Conservation (phyloP, 2,113 vertebrate genomes). For the Ia io region DNA sequence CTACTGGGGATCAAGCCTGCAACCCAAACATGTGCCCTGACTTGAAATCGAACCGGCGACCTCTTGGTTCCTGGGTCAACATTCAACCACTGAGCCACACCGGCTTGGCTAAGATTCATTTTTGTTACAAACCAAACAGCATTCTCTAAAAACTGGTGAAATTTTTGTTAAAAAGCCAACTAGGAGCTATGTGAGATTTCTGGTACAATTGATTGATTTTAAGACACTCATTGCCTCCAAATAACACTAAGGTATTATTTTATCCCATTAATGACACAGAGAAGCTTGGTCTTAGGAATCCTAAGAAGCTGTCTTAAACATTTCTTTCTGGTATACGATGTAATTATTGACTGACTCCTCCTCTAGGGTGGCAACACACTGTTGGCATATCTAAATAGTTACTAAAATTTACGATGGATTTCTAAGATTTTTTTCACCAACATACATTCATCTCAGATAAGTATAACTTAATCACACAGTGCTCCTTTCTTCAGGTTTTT, state of each 20-base stretch:
- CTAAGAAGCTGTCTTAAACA: neutral
- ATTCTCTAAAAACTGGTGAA: slow-evolving; percentile 6
- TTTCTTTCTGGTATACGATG: neutral
- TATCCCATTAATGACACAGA: neutral
- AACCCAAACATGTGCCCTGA: too few species aligned
- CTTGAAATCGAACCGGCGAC: too few species aligned
- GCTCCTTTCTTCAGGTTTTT: neutral
- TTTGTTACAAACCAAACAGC: slow-evolving; percentile 16
- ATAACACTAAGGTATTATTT: slow-evolving; percentile 5
- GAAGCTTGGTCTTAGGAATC: slow-evolving; percentile 10
- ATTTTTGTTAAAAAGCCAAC: neutral
- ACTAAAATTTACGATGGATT: neutral
- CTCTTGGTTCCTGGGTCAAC: too few species aligned
- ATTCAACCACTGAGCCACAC: too few species aligned
- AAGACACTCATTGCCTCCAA: slow-evolving; percentile 33
- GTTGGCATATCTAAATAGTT: neutral
- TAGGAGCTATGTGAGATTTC: slow-evolving; percentile 1
- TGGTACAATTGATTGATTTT: neutral
- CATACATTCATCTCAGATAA: neutral
- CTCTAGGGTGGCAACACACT: neutral
- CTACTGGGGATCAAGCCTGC: too few species aligned
- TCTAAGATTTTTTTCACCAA: neutral
- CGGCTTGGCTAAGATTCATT: neutral
- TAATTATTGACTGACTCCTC: neutral
- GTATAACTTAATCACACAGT: neutral